Evolutionary conservation across 1,140 invertebrate species (phyloP), one percentile per base, ranked within the genome.

Genomic region (Cydia fagiglandana): DNA sequence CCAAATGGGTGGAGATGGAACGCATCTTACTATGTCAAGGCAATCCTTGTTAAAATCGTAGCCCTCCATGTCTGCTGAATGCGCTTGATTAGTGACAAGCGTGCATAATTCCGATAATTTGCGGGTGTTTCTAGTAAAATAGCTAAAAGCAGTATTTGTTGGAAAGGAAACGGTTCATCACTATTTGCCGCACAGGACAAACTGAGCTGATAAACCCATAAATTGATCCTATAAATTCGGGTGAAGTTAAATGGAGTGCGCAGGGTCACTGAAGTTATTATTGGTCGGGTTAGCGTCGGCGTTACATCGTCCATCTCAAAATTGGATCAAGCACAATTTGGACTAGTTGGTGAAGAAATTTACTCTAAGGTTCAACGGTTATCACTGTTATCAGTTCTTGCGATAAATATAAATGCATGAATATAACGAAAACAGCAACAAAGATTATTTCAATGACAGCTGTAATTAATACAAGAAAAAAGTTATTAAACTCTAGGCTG

Each of bases 191-290:
- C 20, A 17, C 7, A 61, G 20, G 56, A 61, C 20, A 61, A 61
- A 61, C 20, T 61, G 56, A 61, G 56, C 56, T 61, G 56, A 61
- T 61, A 61, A 53, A 61, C 20, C n/a, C 56, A 61, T 61, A 61
- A 61, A 61, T 61, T 61, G 56, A 20, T 10, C 7, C 56, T 61
- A 24, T 61, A 56, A 17, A 61, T 61, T 61, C 20, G 17, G 56
- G 7, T 9, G 56, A 61, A 61, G 56, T 24, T 61, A 61, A 61
- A 61, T 61, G 7, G 20, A 61, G 56, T 61, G 56, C 56, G 20
- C 53, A 61, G 56, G 56, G 56, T 61, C 56, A 61, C 53, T 17
- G 20, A 24, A 24, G 56, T 61, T 53, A 53, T 53, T 53, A 53
- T 53, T 53, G 17, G 56, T 7, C 17, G 56, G 56, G 56, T 61